Base-by-base conservation (phyloP, 2,797 vertebrate species). In the Pangasius djambal region DNA sequence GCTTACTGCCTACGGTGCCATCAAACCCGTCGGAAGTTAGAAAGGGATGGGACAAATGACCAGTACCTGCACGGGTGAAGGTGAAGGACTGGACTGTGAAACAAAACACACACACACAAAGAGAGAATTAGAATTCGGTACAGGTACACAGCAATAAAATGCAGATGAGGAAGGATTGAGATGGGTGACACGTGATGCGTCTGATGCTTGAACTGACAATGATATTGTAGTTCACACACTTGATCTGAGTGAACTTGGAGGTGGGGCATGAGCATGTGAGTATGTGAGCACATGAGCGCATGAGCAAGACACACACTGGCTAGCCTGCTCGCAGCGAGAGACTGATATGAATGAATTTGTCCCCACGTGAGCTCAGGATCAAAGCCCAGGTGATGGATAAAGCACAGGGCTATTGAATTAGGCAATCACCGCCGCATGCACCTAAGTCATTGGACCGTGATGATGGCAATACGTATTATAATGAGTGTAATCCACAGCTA, bases 31-130 rank as follows among this genome's bases (percentile, higher is more conserved):
- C 81, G 40, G 82, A 90, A 74, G 90, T 87, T 69, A 67, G 91
- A 89, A 77, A 91, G 92, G 96, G 95, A 97, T 95, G 92, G 94
- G 96, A 96, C 95, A 97, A 97, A 97, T 96, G 96, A 96, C 97
- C 96, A 97, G 95, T 97, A 97, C 97, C 97, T 97, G 97, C 96
- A 97, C 96, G 96, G 94, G 96, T 98, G 97, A 98, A 98, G 95
- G 97, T 97, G 97, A 97, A 98, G 95, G 96, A 97, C 95, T 97
- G 96, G 94, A 98, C 97, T 97, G 96, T 95, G 97, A 98, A 97
- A 97, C 95, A 97, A 97, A 96, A 97, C 96, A 96, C 95, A 98
- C 50, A 78, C 75, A 78, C 75, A 79, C 6, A 96, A 87, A 93
- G 96, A 95, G 91, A 94, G 96, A 93, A 95, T 97, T 97, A 97